Evolutionary conservation across 2,797 vertebrate species (phyloP).

Genomic region (Hafferia zeledoni): DNA sequence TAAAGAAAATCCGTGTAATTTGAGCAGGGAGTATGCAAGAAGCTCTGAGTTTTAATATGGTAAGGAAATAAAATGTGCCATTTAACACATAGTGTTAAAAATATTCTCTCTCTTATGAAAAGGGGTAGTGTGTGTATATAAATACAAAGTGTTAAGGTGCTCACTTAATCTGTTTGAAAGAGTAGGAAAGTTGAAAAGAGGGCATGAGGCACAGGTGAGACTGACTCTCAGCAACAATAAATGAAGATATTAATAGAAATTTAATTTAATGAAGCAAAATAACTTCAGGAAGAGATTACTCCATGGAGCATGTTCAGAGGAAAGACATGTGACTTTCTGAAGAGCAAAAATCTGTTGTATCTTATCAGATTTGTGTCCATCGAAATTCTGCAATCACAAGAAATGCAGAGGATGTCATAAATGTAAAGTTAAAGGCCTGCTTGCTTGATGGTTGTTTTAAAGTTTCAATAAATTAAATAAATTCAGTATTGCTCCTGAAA

Average conservation of each 20-base stretch:
- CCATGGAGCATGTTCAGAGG: background rate
- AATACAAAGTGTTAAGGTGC: constrained; percentile 9
- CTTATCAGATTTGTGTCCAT: background rate
- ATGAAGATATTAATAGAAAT: background rate
- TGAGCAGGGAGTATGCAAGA: constrained; percentile 32
- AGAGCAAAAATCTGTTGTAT: background rate
- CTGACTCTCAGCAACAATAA: background rate
- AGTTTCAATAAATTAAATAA: background rate
- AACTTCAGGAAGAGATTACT: background rate
- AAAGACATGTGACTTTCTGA: background rate
- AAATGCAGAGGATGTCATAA: background rate
- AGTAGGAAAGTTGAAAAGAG: constrained; percentile 9
- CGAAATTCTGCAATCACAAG: background rate
- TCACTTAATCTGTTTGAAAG: constrained; percentile 3
- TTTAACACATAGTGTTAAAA: constrained; percentile 34
- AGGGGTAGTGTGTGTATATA: background rate
- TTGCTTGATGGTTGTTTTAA: background rate
- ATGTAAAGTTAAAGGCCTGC: background rate
- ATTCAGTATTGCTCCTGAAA: background rate
- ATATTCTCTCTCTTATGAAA: constrained; percentile 22
- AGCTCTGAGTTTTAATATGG: constrained; percentile 34
- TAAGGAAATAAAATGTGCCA: constrained; percentile 41
- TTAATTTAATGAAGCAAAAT: constrained; percentile 9
- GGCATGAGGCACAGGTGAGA: background rate
- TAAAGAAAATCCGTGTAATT: constrained; percentile 69